Evolutionary conservation across 2,113 vertebrate species (phyloP).

Genomic region (Sakesphorus luctuosus): DNA sequence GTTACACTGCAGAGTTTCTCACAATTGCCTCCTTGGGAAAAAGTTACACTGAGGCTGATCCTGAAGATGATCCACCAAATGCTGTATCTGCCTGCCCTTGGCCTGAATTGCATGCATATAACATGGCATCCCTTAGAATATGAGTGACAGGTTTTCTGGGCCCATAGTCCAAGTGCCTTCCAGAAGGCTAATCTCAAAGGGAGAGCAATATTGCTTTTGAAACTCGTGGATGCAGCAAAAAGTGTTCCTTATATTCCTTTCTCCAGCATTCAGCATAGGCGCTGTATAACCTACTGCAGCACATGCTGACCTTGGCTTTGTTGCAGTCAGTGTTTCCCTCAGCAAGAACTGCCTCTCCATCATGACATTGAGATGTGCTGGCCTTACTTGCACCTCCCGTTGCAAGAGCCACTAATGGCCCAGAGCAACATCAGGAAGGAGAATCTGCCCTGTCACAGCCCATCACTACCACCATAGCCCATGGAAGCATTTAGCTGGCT

Average conservation of each 20-base stretch:
- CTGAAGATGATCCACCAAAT: not conserved
- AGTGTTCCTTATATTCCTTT: not conserved
- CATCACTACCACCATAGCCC: not conserved
- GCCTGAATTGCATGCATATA: not conserved
- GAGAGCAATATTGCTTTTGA: not conserved
- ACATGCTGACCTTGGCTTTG: rapidly evolving
- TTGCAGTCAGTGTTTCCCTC: not conserved
- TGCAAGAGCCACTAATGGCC: not conserved
- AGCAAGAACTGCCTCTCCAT: not conserved
- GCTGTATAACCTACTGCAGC: not conserved
- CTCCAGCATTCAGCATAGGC: not conserved
- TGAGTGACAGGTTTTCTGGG: not conserved
- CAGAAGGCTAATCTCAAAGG: not conserved
- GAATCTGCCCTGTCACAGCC: rapidly evolving
- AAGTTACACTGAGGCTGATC: not conserved
- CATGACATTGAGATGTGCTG: not conserved
- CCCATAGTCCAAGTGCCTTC: rapidly evolving
- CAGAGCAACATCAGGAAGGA: not conserved
- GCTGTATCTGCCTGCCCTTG: not conserved
- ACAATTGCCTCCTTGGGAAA: slow-evolving; percentile 1
- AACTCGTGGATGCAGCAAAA: not conserved
- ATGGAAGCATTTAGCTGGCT: not conserved
- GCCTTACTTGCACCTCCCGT: not conserved
- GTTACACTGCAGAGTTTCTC: not conserved
- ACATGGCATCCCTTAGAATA: not conserved